Evolutionary conservation across 2,113 vertebrate species (phyloP).

Genomic region (human (Homo sapiens)): GRCh38 chr12:89899501-89900000

Average conservation of each 20-base stretch:
- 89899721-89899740: too few species aligned
- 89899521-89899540: conserved; percentile 40
- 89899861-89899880: conserved; percentile 55
- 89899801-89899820: conserved; percentile 27
- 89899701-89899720: not conserved
- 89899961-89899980: conserved; percentile 66
- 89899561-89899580: not conserved
- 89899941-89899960: conserved; percentile 63
- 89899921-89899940: conserved; percentile 71
- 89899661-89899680: not conserved
- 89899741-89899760: not conserved
- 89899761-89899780: too few species aligned
- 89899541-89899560: not conserved
- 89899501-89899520: conserved; percentile 49
- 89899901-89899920: conserved; percentile 60
- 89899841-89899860: conserved; percentile 37
- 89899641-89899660: not conserved
- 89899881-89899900: conserved; percentile 54
- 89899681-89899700: not conserved
- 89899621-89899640: not conserved
- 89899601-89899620: not conserved
- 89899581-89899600: not conserved
- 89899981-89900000: conserved; percentile 31
- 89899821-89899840: conserved; percentile 30
- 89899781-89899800: not conserved